Base-by-base conservation (phyloP, 2,888 invertebrate genomes). In the Thelaira solivaga region DNA sequence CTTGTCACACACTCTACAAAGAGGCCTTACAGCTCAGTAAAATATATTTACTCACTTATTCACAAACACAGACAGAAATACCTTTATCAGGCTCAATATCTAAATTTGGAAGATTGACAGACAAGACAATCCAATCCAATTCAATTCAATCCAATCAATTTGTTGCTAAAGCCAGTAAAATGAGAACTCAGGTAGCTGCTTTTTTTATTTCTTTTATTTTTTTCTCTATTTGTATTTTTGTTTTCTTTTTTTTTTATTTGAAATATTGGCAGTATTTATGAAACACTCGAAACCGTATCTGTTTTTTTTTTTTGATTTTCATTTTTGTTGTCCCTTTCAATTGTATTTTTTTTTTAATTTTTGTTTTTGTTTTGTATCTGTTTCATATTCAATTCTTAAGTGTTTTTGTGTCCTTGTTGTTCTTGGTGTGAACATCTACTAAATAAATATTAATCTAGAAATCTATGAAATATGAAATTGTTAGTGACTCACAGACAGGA, bases 91-190 rank as follows among this genome's bases (percentile, higher is more conserved):
- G 16, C 41, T 47, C 62, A 34, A 51, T 68, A 76, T 31, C 62
- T 49, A 29, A 36, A 31, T 57, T 43, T 45, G 62, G 18, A n/a
- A n/a, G n/a, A n/a, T n/a, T n/a, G n/a, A n/a, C n/a, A n/a, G n/a
- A n/a, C n/a, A n/a, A 80, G 85, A 86, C 85, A 86, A n/a, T n/a
- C n/a, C n/a, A n/a, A n/a, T n/a, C n/a, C n/a, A n/a, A n/a, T n/a
- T n/a, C n/a, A n/a, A n/a, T n/a, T n/a, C 86, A 86, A 86, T 87
- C 86, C 86, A 86, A 86, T 86, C 86, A 86, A 86, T 86, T 55
- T 59, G 43, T 51, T 24, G 36, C 24, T 26, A 2, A 53, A 59
- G 18, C 34, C 57, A 64, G 59, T 65, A 69, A 67, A 72, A 16
- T 49, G 65, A 65, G 61, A 41, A 45, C 34, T 34, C 67, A 67